Evolutionary conservation across 1,140 invertebrate genomes (phyloP).

Genomic region (Zaprionus lachaisei): DNA sequence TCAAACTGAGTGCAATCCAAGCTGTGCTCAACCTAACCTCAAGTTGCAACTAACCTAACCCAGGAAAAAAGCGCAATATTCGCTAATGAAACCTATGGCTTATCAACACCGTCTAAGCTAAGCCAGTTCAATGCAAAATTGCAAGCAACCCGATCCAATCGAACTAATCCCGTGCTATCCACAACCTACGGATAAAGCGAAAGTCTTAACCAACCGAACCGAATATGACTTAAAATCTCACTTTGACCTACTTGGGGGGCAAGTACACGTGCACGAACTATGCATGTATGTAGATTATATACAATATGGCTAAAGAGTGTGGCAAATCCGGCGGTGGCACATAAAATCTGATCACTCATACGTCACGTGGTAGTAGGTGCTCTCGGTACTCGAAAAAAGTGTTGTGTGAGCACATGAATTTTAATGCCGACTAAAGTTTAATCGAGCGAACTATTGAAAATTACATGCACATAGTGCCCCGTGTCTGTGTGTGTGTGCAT

Average conservation of each 20-base stretch:
- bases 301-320: constrained; percentile 4
- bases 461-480: constrained; percentile 21
- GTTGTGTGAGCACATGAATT: constrained; percentile 26
- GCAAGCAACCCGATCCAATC: neutral
- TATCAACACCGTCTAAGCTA: neutral
- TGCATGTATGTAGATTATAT: constrained; percentile 1
- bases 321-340: constrained; percentile 1
- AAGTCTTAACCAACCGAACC: neutral
- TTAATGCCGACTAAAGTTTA: constrained; percentile 42
- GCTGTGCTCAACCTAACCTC: neutral
- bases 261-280: neutral
- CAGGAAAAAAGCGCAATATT: neutral
- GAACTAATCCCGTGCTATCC: neutral
- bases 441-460: constrained; percentile 59
- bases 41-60: neutral
- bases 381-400: neutral
- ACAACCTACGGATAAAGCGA: neutral
- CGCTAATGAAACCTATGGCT: neutral
- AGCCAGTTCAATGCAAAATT: neutral
- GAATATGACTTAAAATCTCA: constrained; percentile 6
- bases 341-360: constrained; percentile 27
- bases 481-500: constrained; percentile 34
- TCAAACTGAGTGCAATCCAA: neutral
- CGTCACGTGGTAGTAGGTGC: constrained; percentile 2
- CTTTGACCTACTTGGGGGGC: constrained; percentile 8